phyloP scores from a whole-genome alignment of 1,140 invertebrate species.

The Drosophila kohkoa region DNA sequence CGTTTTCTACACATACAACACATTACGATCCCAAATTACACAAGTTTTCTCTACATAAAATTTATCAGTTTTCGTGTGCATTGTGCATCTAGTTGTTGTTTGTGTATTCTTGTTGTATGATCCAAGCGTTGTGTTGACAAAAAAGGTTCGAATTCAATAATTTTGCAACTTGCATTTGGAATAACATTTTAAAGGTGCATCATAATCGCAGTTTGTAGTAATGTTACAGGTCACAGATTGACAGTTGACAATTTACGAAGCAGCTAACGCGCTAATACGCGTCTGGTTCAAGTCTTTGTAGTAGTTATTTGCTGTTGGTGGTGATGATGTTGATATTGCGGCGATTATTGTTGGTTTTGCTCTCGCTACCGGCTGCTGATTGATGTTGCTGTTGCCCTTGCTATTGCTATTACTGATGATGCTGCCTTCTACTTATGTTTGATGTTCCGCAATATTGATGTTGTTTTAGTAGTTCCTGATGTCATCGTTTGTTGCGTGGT shows the following conservation, averaged over 20 bases:
- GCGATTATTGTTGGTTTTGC: conserved; percentile 1
- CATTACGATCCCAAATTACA: conserved; percentile 74
- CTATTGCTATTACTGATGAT: conserved; percentile 36
- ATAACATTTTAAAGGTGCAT: conserved; percentile 31
- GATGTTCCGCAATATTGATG: conserved; percentile 8
- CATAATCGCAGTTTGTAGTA: conserved; percentile 21
- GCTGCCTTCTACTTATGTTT: conserved; percentile 34
- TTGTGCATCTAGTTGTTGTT: conserved; percentile 52
- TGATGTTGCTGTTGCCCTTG: conserved; percentile 4
- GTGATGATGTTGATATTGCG: background rate
- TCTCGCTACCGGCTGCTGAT: background rate
- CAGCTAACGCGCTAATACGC: conserved; percentile 49
- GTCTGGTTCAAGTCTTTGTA: conserved; percentile 35
- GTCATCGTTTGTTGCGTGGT: conserved; percentile 59
- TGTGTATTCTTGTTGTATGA: conserved; percentile 51
- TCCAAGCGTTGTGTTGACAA: conserved; percentile 5
- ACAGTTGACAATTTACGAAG: conserved; percentile 15
- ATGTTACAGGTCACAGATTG: conserved; percentile 18
- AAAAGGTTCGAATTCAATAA: conserved; percentile 56
- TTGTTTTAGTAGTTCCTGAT: conserved; percentile 18
- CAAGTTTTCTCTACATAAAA: conserved; percentile 62
- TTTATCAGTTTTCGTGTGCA: conserved; percentile 48
- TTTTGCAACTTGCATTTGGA: conserved; percentile 52
- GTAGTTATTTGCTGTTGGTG: background rate
- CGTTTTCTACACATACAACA: conserved; percentile 64